These are phyloP conservation scores for Microtus pennsylvanicus DNA, from an alignment of 2,113 vertebrate genomes.

Conservation along the genomic window DNA sequence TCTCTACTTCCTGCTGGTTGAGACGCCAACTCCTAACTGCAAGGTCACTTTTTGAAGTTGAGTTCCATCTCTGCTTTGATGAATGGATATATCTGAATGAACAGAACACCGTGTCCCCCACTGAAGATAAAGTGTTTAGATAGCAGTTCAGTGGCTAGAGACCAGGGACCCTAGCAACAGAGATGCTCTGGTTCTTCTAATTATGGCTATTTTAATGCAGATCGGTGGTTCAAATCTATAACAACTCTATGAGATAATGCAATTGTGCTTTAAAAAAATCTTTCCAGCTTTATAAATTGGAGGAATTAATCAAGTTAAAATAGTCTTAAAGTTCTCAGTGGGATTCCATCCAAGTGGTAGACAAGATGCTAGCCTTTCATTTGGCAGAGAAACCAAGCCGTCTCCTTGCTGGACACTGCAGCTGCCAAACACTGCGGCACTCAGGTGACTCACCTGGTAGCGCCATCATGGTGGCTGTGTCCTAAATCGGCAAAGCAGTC, in stretches of 20 bases:
- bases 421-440: rapidly evolving
- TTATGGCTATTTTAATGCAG: slow-evolving; percentile 60
- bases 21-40: not conserved
- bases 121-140: slow-evolving; percentile 49
- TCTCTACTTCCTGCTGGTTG: slow-evolving; percentile 23
- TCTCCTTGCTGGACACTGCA: rapidly evolving
- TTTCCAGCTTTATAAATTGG: slow-evolving; percentile 65
- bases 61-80: slow-evolving; percentile 62
- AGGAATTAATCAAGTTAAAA: slow-evolving; percentile 78
- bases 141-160: slow-evolving; percentile 11
- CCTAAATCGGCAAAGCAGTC: not conserved
- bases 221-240: slow-evolving; percentile 46
- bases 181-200: not conserved
- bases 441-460: rapidly evolving
- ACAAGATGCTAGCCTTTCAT: not conserved
- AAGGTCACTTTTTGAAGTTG: slow-evolving; percentile 67
- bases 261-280: slow-evolving; percentile 40
- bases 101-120: not conserved
- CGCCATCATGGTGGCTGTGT: rapidly evolving
- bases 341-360: slow-evolving; percentile 56
- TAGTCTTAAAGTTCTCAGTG: slow-evolving; percentile 32
- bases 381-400: not conserved
- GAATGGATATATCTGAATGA: slow-evolving; percentile 36
- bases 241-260: slow-evolving; percentile 72
- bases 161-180: slow-evolving; percentile 8